Percentiles rank a stretch among this genome's conserved stretches.
These are phyloP conservation scores for Zaprionus capensis DNA, from an alignment of 1,140 invertebrate genomes.

Conservation along the genomic window DNA sequence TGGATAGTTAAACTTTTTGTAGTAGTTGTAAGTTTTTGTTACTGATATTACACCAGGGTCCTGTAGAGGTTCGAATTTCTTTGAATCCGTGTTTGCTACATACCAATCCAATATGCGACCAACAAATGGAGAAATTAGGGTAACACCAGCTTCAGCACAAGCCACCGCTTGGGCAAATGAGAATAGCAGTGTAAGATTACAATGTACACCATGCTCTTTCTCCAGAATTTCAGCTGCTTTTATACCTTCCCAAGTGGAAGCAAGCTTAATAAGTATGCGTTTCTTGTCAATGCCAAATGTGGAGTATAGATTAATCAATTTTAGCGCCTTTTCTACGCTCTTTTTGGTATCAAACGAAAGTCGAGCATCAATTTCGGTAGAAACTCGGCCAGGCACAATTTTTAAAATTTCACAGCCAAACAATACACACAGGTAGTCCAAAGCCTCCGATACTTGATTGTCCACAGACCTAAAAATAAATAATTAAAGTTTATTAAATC, in stretches of 20 bases:
- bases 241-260: constrained; percentile 99
- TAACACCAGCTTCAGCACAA: constrained; percentile 98
- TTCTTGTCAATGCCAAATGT: constrained; percentile 96
- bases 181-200: constrained; percentile 98
- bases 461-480: constrained; percentile 81
- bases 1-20: constrained; percentile 98
- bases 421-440: constrained; percentile 97
- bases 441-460: constrained; percentile 91
- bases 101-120: constrained; percentile 98
- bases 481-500: not conserved
- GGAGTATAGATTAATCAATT: constrained; percentile 95
- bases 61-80: constrained; percentile 92
- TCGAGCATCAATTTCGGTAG: constrained; percentile 99
- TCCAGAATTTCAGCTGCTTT: constrained; percentile 96
- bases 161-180: constrained; percentile 98
- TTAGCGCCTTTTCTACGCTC: constrained; percentile 95
- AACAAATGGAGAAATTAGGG: constrained; percentile 97
- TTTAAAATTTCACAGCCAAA: constrained; percentile 99
- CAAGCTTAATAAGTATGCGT: constrained; percentile 97
- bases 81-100: constrained; percentile 94
- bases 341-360: constrained; percentile 97
- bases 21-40: constrained; percentile 99
- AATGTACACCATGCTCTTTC: constrained; percentile 96
- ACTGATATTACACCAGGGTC: constrained; percentile 98
- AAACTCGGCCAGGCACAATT: constrained; percentile 98